Evolutionary conservation across 1,140 invertebrate genomes (phyloP), one percentile per base, ranked within the genome.

Genomic region (Galendromus occidentalis): DNA sequence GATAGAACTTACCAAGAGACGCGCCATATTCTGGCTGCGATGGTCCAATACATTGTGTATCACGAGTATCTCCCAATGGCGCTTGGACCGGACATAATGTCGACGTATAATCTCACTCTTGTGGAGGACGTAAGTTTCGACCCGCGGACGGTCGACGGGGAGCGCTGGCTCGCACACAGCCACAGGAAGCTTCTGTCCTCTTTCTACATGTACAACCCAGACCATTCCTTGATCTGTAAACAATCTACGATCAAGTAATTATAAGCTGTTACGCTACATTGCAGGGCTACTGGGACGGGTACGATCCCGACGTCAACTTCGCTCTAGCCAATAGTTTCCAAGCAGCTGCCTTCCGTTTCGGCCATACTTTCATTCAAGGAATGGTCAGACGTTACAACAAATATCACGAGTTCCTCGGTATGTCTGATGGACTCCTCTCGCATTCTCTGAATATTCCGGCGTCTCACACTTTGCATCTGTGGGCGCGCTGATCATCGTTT

Each of bases 1-100:
- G 76, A 81, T 68, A 73, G 69, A 18, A 64, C 83, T 0, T 83
- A 75, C 69, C 79, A 83, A 67, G 76, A 78, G 66, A 76, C 76
- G 7, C 55, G 76, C 47, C 72, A 73, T 42, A 78, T 80, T 6
- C 66, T 78, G 22, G 78, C 76, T 33, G 78, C 77, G 25, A 68
- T 74, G 29, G 72, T 77, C 65, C 79, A 80, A 67, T 76, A 79
- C 69, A 78, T 80, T n/a, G 75, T 76, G 7, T 78, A 77, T 64
- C 72, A 72, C 30, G 74, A 77, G 66, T 80, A 76, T 74, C 67
- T 80, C 30, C 78, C 78, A 17, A 72, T 75, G 22, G 69, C 79
- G 20, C 47, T 80, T 17, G 79, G 79, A 14, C 59, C 66, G 7
- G 68, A 70, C 44, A 30, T 68, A 39, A 66, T 72, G 39, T 14